Percentiles rank a stretch among this genome's conserved stretches.
Evolutionary conservation across 2,888 invertebrate species (phyloP).

Genomic region (Imbricaverruca yamaguchii): DNA sequence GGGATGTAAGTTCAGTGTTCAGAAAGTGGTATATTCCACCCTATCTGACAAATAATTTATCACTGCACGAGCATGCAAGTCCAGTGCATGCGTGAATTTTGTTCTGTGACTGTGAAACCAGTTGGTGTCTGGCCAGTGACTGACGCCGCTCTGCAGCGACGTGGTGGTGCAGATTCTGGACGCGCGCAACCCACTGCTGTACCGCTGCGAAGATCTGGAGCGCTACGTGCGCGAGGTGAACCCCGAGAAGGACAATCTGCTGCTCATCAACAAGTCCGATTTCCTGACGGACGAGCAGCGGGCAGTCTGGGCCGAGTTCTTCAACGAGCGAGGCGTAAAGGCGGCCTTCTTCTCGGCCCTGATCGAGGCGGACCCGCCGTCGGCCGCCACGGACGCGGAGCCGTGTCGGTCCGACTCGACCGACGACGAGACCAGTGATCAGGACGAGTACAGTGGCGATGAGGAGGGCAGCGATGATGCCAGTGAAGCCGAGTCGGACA

Average conservation of each 20-base stretch:
- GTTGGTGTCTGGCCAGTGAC: too few species aligned
- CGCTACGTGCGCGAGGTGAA: constrained; percentile 71
- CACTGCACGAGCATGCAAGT: too few species aligned
- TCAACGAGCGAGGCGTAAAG: constrained; percentile 57
- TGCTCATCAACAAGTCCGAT: constrained; percentile 94
- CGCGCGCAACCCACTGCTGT: constrained; percentile 89
- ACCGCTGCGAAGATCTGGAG: constrained; percentile 87
- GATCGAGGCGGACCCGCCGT: constrained; percentile 36
- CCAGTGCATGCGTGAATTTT: too few species aligned
- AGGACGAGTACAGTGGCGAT: not conserved
- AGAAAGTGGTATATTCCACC: too few species aligned
- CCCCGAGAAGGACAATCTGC: constrained; percentile 61
- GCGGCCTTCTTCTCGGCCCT: constrained; percentile 89
- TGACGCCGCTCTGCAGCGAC: constrained; percentile 54
- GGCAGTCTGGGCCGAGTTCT: constrained; percentile 76
- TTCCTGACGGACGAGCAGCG: constrained; percentile 73
- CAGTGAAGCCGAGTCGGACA: constrained; percentile 30
- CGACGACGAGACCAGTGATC: not conserved
- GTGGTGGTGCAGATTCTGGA: constrained; percentile 90
- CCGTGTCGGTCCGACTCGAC: not conserved
- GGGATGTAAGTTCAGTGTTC: too few species aligned
- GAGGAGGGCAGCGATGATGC: constrained; percentile 28
- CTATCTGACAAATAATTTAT: too few species aligned
- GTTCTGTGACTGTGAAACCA: too few species aligned
- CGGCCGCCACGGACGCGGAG: not conserved